Base-by-base conservation (phyloP, 2,888 invertebrate genomes). In the Acheta domesticus region DNA sequence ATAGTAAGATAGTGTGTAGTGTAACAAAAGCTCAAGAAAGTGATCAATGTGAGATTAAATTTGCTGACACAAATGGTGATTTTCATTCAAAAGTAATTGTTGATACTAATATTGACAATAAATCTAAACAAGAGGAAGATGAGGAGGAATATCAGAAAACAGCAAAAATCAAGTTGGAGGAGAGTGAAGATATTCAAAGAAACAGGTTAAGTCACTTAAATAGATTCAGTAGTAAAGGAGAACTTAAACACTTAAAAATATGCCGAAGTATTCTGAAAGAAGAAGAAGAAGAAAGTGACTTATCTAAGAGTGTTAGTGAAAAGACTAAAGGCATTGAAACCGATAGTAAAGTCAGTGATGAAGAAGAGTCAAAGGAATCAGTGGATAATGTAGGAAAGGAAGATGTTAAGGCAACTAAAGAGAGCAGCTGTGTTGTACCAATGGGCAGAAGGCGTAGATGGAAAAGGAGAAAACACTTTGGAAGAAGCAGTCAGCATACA, bases 1-100 rank as follows among this genome's bases (percentile, higher is more conserved):
- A 74, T 20, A 12, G 23, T 74, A 48, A 78, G 49, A 77, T 21
- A n/a, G 77, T 23, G 8, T 23, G 20, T 21, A 49, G 19, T 21
- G 77, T 16, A 2, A 23, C 36, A 48, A 49, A 77, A 62, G 50
- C 74, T 48, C 12, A 21, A n/a, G 76, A 76, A 21, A 74, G 12
- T 12, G 74, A 62, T 78, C 82, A 82, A 84, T 84, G 82, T 48
- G 82, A 83, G 77, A 48, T 80, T 19, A 79, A 82, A 79, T 82
- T 83, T 36, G 79, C 84, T 19, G 86, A 86, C 80, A 83, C 84
- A 19, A 86, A 85, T 78, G 84, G 85, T 48, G 78, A 83, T 23
- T 84, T 86, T 78, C 4, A 21, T 12, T 49, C 50, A 76, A n/a
- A 75, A 50, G 49, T 77, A 77, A 77, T 36, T 36, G n/a, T 62